These are phyloP conservation scores for Acholoe squamosa DNA, from an alignment of 2,888 invertebrate species.

Conservation along the genomic window DNA sequence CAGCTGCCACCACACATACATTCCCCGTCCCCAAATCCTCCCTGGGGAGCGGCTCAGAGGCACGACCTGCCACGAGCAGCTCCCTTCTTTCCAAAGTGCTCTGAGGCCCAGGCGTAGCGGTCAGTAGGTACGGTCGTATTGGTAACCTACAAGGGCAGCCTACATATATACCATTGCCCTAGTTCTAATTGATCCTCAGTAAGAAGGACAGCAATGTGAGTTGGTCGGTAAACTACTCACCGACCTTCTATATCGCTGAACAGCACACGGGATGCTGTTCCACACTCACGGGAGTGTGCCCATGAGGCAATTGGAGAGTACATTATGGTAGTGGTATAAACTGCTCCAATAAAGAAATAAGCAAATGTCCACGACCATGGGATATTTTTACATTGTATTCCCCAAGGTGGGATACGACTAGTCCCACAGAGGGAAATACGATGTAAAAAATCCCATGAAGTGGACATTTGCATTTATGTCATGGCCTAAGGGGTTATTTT, in stretches of 20 bases:
- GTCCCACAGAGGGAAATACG: no score
- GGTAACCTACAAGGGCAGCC: background rate
- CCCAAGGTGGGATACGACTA: no score
- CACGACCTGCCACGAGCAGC: background rate
- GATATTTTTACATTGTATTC: no score
- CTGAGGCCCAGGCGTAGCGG: background rate
- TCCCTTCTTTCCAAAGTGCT: background rate
- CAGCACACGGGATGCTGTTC: background rate
- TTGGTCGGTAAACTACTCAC: background rate
- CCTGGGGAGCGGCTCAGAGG: background rate
- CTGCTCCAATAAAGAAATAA: no score
- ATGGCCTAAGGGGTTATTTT: no score
- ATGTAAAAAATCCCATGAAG: no score
- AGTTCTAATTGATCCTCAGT: conserved; percentile 19
- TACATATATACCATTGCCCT: background rate
- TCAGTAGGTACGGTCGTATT: background rate
- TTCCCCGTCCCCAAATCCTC: background rate
- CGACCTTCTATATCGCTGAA: background rate
- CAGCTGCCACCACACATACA: background rate
- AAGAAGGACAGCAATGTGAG: background rate
- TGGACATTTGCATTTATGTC: no score
- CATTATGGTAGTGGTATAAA: no score
- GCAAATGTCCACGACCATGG: no score
- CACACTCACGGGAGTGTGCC: no score
- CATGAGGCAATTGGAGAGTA: no score